These are phyloP conservation scores for Dryocosmus kuriphilus DNA, from an alignment of 2,888 invertebrate genomes.

Conservation along the genomic window DNA sequence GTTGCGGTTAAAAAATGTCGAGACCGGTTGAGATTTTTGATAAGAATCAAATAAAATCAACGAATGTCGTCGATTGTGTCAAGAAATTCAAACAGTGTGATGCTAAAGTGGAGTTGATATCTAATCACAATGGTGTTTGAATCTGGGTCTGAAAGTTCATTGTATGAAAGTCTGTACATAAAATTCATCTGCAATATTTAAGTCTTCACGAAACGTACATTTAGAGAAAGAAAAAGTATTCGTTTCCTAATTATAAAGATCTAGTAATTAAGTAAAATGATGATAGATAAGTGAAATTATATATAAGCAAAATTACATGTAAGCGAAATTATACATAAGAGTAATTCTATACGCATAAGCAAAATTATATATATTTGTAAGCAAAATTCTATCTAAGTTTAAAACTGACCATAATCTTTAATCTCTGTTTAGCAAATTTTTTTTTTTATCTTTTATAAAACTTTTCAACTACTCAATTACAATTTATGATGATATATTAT, in stretches of 20 bases:
- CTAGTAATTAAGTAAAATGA: neutral
- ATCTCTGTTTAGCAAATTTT: constrained; percentile 7
- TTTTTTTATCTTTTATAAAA: constrained; percentile 18
- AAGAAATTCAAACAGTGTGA: constrained; percentile 18
- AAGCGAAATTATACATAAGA: neutral
- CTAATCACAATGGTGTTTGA: constrained; percentile 17
- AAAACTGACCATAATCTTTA: neutral
- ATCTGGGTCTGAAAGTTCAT: constrained; percentile 50
- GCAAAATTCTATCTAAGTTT: constrained; percentile 3
- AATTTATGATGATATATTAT: neutral
- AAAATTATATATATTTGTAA: constrained; percentile 18
- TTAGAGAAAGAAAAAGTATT: constrained; percentile 30
- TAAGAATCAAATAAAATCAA: neutral
- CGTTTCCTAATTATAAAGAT: constrained; percentile 3
- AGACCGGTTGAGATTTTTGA: neutral
- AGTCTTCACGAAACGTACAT: constrained; percentile 44
- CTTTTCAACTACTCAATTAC: neutral
- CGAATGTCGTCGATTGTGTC: neutral
- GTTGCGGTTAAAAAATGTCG: constrained; percentile 31
- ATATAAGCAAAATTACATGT: neutral
- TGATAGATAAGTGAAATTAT: neutral
- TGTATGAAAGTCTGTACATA: constrained; percentile 73
- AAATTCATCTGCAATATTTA: constrained; percentile 61
- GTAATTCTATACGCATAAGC: neutral
- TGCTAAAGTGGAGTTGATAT: neutral